Evolutionary conservation across 2,888 invertebrate species (phyloP), one percentile per base, ranked within the genome.

Genomic region (Luperina testacea): DNA sequence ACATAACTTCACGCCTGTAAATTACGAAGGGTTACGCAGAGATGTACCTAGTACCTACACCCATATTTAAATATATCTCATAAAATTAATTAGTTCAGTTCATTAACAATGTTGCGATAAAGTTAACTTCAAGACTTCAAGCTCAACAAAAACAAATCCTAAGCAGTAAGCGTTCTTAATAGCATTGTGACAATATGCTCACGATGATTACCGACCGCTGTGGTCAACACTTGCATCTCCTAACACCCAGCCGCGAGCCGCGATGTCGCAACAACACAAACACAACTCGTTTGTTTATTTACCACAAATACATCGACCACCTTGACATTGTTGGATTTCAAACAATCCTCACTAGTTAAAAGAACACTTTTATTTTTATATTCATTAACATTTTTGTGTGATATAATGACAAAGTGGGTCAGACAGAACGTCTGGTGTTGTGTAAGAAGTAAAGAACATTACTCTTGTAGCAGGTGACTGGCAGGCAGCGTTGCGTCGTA

Each of bases 261-360:
- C 45, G 48, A 71, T 71, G 73, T 74, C 67, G 70, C 77, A 77
- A 77, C 51, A 27, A 67, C 24, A 32, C 59, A 69, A 72, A 74
- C 27, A 64, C 20, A 24, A 5, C 27, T 48, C 48, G 68, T 63
- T 72, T 82, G 82, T 82, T 75, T 75, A 64, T 64, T 69, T 72
- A 79, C 68, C 68, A 75, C 51, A 69, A 64, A 82, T 69, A 80
- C 69, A 69, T 53, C 17, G 5, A 24, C 42, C 53, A 59, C 80
- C 82, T 83, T 83, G 82, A 75, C 75, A 75, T 80, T 83, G 75
- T 75, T 83, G 51, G 71, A 75, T 27, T 63, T 68, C 24, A 53
- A 73, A 69, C 75, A 53, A 69, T 53, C 59, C n/a, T 27, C 72
- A 38, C 51, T 67, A 32, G 63, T 53, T 78, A 51, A n/a, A 76